Base-by-base conservation (phyloP, 2,888 invertebrate genomes). In the Lasioglossum morio region DNA sequence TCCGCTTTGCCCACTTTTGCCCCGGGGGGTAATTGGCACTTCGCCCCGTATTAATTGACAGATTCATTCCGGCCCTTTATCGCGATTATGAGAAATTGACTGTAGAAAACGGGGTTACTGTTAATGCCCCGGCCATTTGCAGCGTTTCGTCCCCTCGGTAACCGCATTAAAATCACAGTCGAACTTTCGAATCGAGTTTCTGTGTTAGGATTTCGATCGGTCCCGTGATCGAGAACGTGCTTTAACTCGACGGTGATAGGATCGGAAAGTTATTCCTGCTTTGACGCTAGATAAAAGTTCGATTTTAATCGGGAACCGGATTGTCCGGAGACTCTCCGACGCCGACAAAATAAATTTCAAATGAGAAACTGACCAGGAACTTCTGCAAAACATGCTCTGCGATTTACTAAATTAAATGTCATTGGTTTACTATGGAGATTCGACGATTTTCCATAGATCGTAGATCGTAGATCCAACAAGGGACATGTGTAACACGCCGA, bases 1-100 rank as follows among this genome's bases (percentile, higher is more conserved):
- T 87, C 86, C 86, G 86, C 86, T 88, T 80, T 88, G 84, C 75
- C 37, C 79, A 85, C 80, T 87, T 80, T 85, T 86, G n/a, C 27
- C 12, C 3, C 8, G 10, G 46, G 46, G 16, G 60, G 23, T 90
- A 89, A 89, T 89, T 87, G 84, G 57, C 87, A 72, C 72, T 87
- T 80, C n/a, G 78, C 27, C 57, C 43, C 69, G 34, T 73, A 34
- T 80, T 89, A 90, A 89, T 87, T 88, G 89, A 87, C 88, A 79
- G 81, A 78, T 87, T 79, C 78, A 81, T 77, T 30, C 60, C n/a
- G 46, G 40, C 63, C 60, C 69, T 84, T 86, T 84, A 79, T 72
- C 69, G 48, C 10, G 75, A 79, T 85, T 80, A 82, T 78, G 79
- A 77, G 77, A 27, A 85, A 87, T 46, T 48, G 48, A 53, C 60